Evolutionary conservation across 2,113 vertebrate genomes (phyloP).

Genomic region (Neodon shergylaensis): DNA sequence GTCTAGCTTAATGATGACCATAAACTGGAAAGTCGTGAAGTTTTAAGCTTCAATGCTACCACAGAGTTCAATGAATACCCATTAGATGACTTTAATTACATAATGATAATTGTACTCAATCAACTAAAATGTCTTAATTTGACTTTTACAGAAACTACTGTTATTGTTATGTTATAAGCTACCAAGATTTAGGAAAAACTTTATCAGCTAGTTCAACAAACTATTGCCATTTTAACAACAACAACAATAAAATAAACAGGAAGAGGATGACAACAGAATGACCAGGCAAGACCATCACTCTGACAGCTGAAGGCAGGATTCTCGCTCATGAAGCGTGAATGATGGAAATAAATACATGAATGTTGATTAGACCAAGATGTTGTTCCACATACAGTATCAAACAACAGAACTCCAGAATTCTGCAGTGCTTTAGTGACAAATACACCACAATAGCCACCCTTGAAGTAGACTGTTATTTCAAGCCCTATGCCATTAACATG

Average conservation of each 20-base stretch:
- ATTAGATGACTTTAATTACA: slow-evolving; percentile 15
- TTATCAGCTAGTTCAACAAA: too few species aligned
- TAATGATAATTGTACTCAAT: not conserved
- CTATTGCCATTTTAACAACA: too few species aligned
- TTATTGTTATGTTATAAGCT: not conserved
- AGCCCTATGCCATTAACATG: not conserved
- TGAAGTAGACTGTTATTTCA: not conserved
- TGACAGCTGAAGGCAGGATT: too few species aligned
- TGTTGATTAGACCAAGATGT: too few species aligned
- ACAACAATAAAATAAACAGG: too few species aligned
- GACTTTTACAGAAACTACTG: not conserved
- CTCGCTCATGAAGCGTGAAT: too few species aligned
- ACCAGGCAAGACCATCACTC: too few species aligned
- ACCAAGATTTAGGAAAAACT: not conserved
- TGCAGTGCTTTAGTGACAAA: not conserved
- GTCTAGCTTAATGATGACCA: not conserved
- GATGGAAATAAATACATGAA: too few species aligned
- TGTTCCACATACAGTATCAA: too few species aligned
- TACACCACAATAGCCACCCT: not conserved
- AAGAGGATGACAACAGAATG: too few species aligned
- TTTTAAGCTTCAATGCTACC: not conserved
- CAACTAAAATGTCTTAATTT: not conserved
- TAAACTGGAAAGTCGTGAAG: not conserved
- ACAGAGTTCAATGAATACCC: not conserved
- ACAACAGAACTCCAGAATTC: too few species aligned